Conservation (phyloP, 2,888 invertebrate species). For the Lasius fuliginosus region DNA sequence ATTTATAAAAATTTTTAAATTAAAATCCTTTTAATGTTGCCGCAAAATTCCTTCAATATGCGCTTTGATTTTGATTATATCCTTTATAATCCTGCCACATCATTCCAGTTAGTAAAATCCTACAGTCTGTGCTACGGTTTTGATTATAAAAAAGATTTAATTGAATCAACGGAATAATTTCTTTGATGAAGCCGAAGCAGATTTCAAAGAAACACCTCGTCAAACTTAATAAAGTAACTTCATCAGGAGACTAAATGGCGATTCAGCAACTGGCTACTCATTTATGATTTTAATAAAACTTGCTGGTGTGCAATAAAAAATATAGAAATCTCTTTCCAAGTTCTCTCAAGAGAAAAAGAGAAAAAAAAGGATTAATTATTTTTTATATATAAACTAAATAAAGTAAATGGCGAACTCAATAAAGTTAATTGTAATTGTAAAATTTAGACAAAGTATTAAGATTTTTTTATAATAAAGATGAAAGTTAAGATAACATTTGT, state of each 20-base stretch:
- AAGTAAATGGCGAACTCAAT: not conserved
- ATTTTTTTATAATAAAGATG: not conserved
- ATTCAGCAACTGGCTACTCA: conserved; percentile 32
- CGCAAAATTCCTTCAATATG: conserved; percentile 16
- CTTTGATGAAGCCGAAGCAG: conserved; percentile 37
- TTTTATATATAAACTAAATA: not conserved
- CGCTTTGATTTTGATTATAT: not conserved
- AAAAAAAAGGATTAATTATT: not conserved
- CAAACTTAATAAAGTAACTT: conserved; percentile 45
- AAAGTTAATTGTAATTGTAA: not conserved
- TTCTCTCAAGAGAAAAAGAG: not conserved
- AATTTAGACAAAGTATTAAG: not conserved
- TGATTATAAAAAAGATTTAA: conserved; percentile 32
- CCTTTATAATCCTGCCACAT: conserved; percentile 2
- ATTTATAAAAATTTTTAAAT: not conserved
- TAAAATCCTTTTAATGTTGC: conserved; percentile 2
- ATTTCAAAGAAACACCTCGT: conserved; percentile 48
- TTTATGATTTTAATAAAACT: conserved; percentile 40
- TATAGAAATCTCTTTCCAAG: not conserved
- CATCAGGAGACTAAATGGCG: conserved; percentile 20
- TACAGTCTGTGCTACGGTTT: not conserved
- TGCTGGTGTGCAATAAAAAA: conserved; percentile 1
- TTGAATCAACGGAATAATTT: conserved; percentile 42
- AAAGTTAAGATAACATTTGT: not conserved
- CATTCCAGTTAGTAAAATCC: conserved; percentile 15